These are phyloP conservation scores for Phrynocephalus vlangalii DNA, from an alignment of 2,797 vertebrate genomes.

Conservation along the genomic window DNA sequence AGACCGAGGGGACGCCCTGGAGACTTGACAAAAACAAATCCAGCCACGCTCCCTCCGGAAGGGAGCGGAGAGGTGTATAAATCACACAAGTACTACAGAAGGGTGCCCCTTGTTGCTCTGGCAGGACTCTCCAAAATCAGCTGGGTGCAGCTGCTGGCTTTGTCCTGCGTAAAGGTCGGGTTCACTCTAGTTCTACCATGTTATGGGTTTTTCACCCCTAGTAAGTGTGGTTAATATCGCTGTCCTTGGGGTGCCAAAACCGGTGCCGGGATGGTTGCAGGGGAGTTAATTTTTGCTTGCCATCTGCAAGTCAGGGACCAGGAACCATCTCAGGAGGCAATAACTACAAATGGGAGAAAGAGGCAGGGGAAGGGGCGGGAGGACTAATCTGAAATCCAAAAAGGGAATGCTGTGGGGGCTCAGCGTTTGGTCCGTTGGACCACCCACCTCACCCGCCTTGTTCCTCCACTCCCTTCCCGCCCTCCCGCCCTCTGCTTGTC, in stretches of 20 bases:
- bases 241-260: not conserved
- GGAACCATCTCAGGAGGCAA: not conserved
- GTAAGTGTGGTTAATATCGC: not conserved
- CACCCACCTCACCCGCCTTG: constrained; percentile 4
- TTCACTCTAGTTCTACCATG: not conserved
- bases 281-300: not conserved
- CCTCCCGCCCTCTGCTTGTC: not conserved
- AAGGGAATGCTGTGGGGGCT: not conserved
- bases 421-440: constrained; percentile 18
- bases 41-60: too few relatives aligned
- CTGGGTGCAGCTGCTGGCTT: not conserved
- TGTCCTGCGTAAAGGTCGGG: not conserved
- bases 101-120: too few relatives aligned
- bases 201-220: not conserved
- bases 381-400: not conserved
- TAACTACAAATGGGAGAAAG: too few relatives aligned
- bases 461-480: not conserved
- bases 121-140: not conserved
- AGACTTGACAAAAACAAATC: not conserved
- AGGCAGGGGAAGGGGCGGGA: not conserved
- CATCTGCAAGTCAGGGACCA: too few relatives aligned
- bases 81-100: not conserved
- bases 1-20: not conserved
- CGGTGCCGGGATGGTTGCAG: not conserved
- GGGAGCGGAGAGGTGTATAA: not conserved